A percentile compares a stretch with the other conserved stretches of the same genome.
Conservation (phyloP, 1,140 invertebrate species). For the Hirudo medicinalis region DNA sequence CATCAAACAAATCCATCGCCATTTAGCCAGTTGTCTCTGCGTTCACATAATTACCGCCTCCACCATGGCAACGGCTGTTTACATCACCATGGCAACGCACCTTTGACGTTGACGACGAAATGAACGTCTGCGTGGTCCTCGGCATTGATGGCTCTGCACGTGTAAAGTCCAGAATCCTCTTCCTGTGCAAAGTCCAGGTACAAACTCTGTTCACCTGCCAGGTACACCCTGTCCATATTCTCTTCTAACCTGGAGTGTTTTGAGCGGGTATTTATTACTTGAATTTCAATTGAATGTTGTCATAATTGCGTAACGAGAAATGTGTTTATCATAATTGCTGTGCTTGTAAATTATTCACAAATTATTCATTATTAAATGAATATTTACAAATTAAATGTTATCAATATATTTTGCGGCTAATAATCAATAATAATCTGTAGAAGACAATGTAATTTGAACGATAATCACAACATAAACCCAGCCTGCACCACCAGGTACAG, state of each 20-base stretch:
- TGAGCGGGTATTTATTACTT: not conserved
- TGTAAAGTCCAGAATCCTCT: conserved; percentile 73
- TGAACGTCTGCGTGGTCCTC: conserved; percentile 75
- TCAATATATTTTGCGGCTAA: too few relatives aligned
- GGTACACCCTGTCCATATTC: conserved; percentile 46
- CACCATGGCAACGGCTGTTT: not conserved
- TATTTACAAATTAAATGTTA: too few relatives aligned
- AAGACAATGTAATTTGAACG: too few relatives aligned
- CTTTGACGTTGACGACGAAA: conserved; percentile 64
- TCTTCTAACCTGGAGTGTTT: not conserved
- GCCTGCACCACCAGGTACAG: too few relatives aligned
- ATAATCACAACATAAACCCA: too few relatives aligned
- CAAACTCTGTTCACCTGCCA: conserved; percentile 52
- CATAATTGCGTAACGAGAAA: too few relatives aligned
- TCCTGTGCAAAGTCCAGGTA: conserved; percentile 63
- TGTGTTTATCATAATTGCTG: not conserved
- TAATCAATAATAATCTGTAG: too few relatives aligned
- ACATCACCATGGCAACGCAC: conserved; percentile 41
- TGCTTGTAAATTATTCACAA: not conserved
- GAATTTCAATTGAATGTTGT: not conserved
- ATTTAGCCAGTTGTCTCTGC: not conserved
- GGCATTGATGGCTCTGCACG: conserved; percentile 75
- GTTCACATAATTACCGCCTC: not conserved
- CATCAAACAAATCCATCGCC: not conserved
- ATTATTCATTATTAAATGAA: not conserved